Evolutionary conservation across 2,113 vertebrate species (phyloP), one percentile per base, ranked within the genome.

Genomic region (Turnix velox): DNA sequence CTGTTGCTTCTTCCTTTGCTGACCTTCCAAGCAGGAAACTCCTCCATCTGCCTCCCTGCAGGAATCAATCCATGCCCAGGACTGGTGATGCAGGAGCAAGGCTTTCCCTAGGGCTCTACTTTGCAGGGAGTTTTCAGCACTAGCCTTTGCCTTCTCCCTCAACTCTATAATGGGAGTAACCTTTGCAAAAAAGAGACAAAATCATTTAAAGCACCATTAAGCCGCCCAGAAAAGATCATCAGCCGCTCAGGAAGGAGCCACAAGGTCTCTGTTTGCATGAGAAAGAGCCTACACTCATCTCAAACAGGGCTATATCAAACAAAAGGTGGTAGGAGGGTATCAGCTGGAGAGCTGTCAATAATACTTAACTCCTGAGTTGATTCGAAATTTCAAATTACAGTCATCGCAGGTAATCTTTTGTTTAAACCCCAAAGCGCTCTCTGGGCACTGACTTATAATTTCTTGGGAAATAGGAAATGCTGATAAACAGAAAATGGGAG

Each of bases 21-120:
- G 68, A 17, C 51, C 40, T 63, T 27, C 18, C 5, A 1, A 67
- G 39, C 5, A 58, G 80, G 33, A 31, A 52, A 52, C 4, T 18
- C 12, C 12, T n/a, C 59, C 66, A 42, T 9, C 3, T 48, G n/a
- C 28, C 37, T 66, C 31, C 2, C 40, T 11, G 33, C 31, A 16
- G 7, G 11, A 9, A 10, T 14, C n/a, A 58, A 48, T 20, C 67
- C 22, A 2, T 2, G 16, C 33, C 54, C 28, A 10, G 1, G 3
- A 15, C 48, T 24, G 25, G 37, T 16, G 18, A 42, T 2, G 57
- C 39, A 52, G 40, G 27, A 39, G 12, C 4, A 4, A 7, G 5
- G 52, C 7, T 37, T 43, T 43, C 2, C 0, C 31, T n/a, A 3
- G 3, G 7, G 24, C 18, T 72, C 37, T 42, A 30, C 40, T 12